Evolutionary conservation across 2,113 vertebrate species (phyloP), one percentile per base, ranked within the genome.

Genomic region (Gymnorhina tibicen): DNA sequence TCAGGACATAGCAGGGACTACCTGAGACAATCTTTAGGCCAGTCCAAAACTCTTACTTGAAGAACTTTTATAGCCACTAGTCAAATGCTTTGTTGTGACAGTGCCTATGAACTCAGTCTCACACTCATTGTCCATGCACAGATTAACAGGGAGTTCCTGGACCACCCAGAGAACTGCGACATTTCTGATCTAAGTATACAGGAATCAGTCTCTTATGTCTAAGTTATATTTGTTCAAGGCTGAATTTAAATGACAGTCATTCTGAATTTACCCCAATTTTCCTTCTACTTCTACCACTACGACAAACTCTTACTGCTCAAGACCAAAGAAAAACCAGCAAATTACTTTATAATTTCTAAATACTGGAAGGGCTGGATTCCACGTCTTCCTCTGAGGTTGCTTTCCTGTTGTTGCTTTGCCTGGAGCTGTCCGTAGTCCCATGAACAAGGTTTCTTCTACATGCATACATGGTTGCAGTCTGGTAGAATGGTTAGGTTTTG

Each of bases 361-460:
- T 33, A 19, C 6, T 41, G 3, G 7, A 63, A 68, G 6, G 11
- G 1, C 11, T 72, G 32, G 39, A 52, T 69, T 59, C 22, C 3
- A 37, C 19, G 5, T 37, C 7, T 41, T 91, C 7, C 5, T 76
- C 35, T 64, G 13, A 64, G 27, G 4, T 16, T 60, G 13, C 3
- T 85, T 62, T 59, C 3, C 10, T 68, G 6, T 14, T 87, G 7
- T 50, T 62, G 2, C 16, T 84, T 74, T 89, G 6, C 18, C 37
- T 20, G 39, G 16, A 20, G 5, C 4, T 58, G 9, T 56, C 23
- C 6, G 7, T 9, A 53, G 3, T n/a, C 13, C 8, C 9, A 30
- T 7, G 2, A 58, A 18, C 7, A 10, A 63, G 2, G 9, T 50
- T 55, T 59, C 13, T 13, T 78, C 7, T 37, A 7, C 1, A 1